Evolutionary conservation across 1,140 invertebrate genomes (phyloP).

Genomic region (Cydia fagiglandana): DNA sequence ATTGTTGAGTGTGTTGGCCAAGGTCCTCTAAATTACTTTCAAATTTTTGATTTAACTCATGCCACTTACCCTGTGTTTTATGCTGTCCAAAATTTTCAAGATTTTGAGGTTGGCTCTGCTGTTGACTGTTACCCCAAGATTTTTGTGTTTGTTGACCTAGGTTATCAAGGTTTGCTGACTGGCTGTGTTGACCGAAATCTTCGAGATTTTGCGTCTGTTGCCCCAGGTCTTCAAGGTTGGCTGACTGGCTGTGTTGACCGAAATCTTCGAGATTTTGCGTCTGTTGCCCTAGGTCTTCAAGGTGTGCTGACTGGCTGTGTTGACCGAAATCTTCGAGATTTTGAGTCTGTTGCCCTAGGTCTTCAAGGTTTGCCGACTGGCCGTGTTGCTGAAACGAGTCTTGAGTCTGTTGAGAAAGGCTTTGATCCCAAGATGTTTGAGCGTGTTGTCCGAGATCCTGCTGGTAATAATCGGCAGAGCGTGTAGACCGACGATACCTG

Average conservation of each 20-base stretch:
- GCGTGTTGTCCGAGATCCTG: constrained; percentile 40
- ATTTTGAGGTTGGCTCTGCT: constrained; percentile 41
- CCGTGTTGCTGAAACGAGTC: constrained; percentile 51
- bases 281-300: constrained; percentile 60
- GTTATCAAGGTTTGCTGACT: constrained; percentile 45
- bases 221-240: constrained; percentile 53
- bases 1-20: constrained; percentile 50
- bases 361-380: constrained; percentile 34
- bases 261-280: constrained; percentile 44
- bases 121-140: constrained; percentile 32
- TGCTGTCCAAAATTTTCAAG: constrained; percentile 53
- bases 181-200: constrained; percentile 42
- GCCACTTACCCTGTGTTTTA: constrained; percentile 42
- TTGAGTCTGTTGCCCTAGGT: constrained; percentile 43
- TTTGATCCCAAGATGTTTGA: constrained; percentile 38
- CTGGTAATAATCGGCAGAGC: constrained; percentile 48
- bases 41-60: constrained; percentile 50
- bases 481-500: constrained; percentile 53
- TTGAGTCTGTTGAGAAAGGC: constrained; percentile 51
- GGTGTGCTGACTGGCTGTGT: constrained; percentile 39
- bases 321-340: constrained; percentile 39
- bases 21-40: constrained; percentile 43
- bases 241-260: constrained; percentile 37
- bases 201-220: constrained; percentile 53
- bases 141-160: constrained; percentile 52